These are phyloP conservation scores for Lamellibrachia luymesi DNA, from an alignment of 1,140 invertebrate species.

Conservation along the genomic window DNA sequence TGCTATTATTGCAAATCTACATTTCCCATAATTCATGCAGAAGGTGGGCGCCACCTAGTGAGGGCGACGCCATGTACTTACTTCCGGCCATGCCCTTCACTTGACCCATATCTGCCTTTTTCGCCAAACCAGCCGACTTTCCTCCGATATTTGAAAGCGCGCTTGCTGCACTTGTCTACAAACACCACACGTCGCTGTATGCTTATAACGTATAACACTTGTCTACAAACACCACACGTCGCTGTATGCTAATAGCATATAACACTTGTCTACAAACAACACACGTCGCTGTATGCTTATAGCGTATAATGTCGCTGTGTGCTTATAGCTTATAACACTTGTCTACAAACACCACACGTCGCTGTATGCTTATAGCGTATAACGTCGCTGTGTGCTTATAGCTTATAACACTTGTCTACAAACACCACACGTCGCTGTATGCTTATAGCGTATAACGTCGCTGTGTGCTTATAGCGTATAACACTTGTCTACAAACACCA, in stretches of 20 bases:
- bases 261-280: constrained; percentile 25
- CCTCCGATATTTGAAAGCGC: constrained; percentile 34
- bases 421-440: neutral
- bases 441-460: neutral
- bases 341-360: constrained; percentile 20
- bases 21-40: too few relatives aligned
- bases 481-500: constrained; percentile 26
- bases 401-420: constrained; percentile 32
- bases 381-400: too few relatives aligned
- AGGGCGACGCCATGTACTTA: constrained; percentile 21
- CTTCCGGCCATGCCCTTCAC: constrained; percentile 35
- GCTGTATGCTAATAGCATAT: neutral
- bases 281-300: neutral
- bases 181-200: neutral
- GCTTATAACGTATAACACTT: neutral
- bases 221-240: too few relatives aligned
- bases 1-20: too few relatives aligned
- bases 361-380: neutral
- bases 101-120: constrained; percentile 31
- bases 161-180: constrained; percentile 32
- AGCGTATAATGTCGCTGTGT: neutral
- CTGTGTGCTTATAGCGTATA: too few relatives aligned
- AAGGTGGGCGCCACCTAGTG: neutral
- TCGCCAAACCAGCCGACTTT: constrained; percentile 32
- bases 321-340: too few relatives aligned